phyloP scores from a whole-genome alignment of 92 coral and sea anemone species.

The Phenganax stokvisi region DNA sequence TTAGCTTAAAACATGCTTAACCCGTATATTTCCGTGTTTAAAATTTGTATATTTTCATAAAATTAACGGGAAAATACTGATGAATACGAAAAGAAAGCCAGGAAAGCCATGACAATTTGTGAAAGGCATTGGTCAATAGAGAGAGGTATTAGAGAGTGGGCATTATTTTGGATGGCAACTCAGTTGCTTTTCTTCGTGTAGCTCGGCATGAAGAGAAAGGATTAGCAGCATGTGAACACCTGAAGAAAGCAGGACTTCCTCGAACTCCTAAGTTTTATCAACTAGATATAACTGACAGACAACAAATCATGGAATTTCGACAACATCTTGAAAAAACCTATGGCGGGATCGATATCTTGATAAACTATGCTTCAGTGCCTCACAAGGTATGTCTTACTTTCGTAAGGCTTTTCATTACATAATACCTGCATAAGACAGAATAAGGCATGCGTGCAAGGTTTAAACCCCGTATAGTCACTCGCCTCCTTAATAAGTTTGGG shows the following conservation, averaged over 20 bases:
- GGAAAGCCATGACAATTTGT: too few relatives aligned
- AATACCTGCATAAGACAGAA: too few relatives aligned
- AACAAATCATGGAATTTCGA: slow-evolving; percentile 41
- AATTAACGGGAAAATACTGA: not conserved
- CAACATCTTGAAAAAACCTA: slow-evolving; percentile 36
- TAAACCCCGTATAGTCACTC: too few relatives aligned
- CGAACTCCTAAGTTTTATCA: slow-evolving; percentile 35
- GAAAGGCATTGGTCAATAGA: too few relatives aligned
- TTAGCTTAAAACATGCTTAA: not conserved
- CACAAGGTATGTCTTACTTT: slow-evolving; percentile 22
- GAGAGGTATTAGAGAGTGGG: too few relatives aligned
- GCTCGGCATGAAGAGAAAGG: slow-evolving; percentile 40
- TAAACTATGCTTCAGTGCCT: slow-evolving; percentile 40
- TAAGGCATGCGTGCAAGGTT: too few relatives aligned
- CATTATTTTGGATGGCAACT: not conserved
- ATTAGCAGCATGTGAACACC: slow-evolving; percentile 38
- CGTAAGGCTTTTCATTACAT: not conserved
- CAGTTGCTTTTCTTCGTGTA: not conserved
- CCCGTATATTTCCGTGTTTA: not conserved
- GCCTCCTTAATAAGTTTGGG: too few relatives aligned
- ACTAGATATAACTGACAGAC: slow-evolving; percentile 33
- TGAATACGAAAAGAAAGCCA: not conserved
- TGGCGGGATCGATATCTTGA: slow-evolving; percentile 37
- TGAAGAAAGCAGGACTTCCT: slow-evolving; percentile 28
- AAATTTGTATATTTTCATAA: not conserved